phyloP scores from a whole-genome alignment of 2,797 vertebrate genomes.

The Hippocampus kuda region DNA sequence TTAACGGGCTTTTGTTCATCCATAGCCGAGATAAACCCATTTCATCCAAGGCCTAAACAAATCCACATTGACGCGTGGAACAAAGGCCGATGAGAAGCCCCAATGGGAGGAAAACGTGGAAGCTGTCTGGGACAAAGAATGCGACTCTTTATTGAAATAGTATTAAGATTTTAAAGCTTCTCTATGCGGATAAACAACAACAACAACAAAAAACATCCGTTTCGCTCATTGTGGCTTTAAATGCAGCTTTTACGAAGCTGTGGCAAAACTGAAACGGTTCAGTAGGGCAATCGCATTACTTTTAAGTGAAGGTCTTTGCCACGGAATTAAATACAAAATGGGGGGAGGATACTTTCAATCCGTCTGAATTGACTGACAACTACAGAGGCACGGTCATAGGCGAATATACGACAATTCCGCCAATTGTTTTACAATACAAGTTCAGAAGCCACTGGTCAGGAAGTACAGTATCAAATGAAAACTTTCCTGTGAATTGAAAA shows the following conservation, averaged over 20 bases:
- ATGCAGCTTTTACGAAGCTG: background rate
- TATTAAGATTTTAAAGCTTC: background rate
- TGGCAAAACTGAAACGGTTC: background rate
- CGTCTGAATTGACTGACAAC: background rate
- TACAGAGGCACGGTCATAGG: background rate
- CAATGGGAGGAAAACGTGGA: conserved; percentile 39
- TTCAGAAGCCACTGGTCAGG: background rate
- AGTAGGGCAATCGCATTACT: background rate
- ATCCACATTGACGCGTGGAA: conserved; percentile 74
- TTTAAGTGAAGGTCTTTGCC: background rate
- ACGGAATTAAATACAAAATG: background rate
- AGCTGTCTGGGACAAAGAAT: conserved; percentile 37
- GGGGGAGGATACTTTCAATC: background rate
- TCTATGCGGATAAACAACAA: background rate
- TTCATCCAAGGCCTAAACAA: conserved; percentile 65
- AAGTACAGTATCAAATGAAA: background rate
- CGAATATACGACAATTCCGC: background rate
- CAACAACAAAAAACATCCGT: background rate
- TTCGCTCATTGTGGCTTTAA: background rate
- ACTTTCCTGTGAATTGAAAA: background rate
- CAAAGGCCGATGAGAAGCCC: conserved; percentile 59
- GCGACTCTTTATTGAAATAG: background rate
- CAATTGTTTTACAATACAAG: background rate
- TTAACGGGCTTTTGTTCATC: conserved; percentile 70
- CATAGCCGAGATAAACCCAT: conserved; percentile 68